Evolutionary conservation across 2,113 vertebrate species (phyloP).

Genomic region (Otus sunia): DNA sequence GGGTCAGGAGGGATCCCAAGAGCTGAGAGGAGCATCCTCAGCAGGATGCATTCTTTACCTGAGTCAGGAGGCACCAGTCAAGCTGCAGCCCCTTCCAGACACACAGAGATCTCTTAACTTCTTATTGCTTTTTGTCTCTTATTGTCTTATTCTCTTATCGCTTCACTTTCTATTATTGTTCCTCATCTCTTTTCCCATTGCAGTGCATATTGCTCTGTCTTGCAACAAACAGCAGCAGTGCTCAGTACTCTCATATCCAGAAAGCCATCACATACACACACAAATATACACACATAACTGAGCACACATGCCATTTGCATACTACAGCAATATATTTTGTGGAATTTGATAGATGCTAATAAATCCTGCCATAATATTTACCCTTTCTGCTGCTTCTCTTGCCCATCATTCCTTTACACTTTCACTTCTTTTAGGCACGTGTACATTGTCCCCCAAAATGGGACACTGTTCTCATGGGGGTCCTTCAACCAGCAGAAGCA

Average conservation of each 20-base stretch:
- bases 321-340: background rate
- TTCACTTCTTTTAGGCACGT: accelerated
- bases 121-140: background rate
- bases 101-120: background rate
- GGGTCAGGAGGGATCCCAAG: background rate
- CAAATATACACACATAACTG: background rate
- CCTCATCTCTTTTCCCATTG: background rate
- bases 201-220: background rate
- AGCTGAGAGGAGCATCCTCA: background rate
- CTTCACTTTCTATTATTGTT: background rate
- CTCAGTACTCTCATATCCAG: background rate
- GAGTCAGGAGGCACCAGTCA: background rate
- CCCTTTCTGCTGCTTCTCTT: background rate
- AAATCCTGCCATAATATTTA: background rate
- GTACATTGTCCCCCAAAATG: background rate
- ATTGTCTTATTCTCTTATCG: background rate
- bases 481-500: background rate
- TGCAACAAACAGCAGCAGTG: background rate
- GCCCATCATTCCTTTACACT: background rate
- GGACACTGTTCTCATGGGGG: background rate
- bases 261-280: background rate
- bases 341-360: background rate
- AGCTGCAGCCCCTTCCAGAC: background rate
- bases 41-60: background rate
- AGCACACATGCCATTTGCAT: background rate